phyloP scores from a whole-genome alignment of 2,113 vertebrate genomes.

The Urocynchramus pylzowi region DNA sequence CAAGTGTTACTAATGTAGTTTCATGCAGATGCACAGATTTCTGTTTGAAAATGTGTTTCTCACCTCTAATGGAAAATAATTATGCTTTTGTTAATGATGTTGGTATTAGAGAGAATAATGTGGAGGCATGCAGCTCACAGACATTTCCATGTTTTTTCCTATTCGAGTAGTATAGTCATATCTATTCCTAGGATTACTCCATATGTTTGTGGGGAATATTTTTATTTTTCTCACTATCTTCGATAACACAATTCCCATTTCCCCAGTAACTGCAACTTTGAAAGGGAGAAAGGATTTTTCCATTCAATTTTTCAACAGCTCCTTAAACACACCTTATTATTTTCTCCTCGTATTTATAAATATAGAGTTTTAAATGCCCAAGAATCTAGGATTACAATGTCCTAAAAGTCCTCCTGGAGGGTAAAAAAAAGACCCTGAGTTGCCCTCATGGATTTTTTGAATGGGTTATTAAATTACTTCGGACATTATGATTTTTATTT shows the following conservation, averaged over 20 bases:
- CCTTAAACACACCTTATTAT: background rate
- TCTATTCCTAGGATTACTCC: background rate
- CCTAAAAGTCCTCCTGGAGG: background rate
- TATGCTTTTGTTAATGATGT: background rate
- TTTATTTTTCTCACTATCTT: background rate
- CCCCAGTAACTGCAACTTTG: background rate
- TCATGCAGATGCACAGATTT: background rate
- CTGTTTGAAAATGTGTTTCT: background rate
- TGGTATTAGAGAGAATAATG: background rate
- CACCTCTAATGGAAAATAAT: background rate
- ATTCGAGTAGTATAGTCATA: background rate
- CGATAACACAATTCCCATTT: background rate
- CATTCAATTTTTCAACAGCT: background rate
- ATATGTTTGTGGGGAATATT: background rate
- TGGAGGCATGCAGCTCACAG: background rate
- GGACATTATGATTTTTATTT: background rate
- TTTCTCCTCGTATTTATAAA: background rate
- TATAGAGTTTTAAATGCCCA: background rate
- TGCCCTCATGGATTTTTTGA: background rate
- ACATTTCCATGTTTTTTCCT: background rate
- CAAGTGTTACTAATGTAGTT: background rate
- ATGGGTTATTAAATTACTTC: background rate
- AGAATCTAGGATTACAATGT: background rate
- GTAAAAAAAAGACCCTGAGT: background rate
- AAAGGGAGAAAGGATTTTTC: background rate